Evolutionary conservation across 2,888 invertebrate species (phyloP).

Genomic region (Thysanoteuthis rhombus): DNA sequence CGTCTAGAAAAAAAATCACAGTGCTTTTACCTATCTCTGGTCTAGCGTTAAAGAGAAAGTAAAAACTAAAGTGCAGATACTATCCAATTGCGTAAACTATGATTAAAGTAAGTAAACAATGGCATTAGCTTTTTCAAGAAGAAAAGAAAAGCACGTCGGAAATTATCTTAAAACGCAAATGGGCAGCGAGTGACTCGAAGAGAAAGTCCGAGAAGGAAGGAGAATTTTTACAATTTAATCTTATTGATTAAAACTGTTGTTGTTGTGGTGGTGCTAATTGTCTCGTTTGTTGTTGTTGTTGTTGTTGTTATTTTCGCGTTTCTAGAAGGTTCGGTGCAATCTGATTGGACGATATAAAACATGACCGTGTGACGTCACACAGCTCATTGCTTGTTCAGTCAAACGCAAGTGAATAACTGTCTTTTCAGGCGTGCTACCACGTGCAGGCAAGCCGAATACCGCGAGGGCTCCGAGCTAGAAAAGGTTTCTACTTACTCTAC

Average conservation of each 20-base stretch:
- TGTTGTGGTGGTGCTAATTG: too few relatives aligned
- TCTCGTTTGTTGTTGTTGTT: too few relatives aligned
- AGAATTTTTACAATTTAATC: too few relatives aligned
- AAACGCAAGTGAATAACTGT: background rate
- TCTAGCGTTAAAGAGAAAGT: too few relatives aligned
- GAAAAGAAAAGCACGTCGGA: too few relatives aligned
- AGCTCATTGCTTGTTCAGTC: too few relatives aligned
- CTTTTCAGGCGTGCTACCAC: slow-evolving; percentile 19
- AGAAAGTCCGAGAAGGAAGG: background rate
- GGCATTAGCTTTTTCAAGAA: background rate
- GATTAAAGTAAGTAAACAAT: background rate
- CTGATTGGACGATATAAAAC: background rate
- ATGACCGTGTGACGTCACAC: background rate
- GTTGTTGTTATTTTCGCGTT: background rate
- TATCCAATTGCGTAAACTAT: background rate
- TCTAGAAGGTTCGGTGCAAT: background rate
- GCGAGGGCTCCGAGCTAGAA: background rate
- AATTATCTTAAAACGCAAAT: slow-evolving; percentile 12
- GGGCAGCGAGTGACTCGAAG: too few relatives aligned
- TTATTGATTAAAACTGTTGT: background rate
- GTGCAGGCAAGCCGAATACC: slow-evolving; percentile 1
- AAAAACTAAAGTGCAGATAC: too few relatives aligned
- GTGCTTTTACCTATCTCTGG: background rate
- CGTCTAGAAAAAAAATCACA: too few relatives aligned
- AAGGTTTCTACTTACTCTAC: background rate